Evolutionary conservation across 1,140 invertebrate species (phyloP).

Genomic region (Euura lappo): DNA sequence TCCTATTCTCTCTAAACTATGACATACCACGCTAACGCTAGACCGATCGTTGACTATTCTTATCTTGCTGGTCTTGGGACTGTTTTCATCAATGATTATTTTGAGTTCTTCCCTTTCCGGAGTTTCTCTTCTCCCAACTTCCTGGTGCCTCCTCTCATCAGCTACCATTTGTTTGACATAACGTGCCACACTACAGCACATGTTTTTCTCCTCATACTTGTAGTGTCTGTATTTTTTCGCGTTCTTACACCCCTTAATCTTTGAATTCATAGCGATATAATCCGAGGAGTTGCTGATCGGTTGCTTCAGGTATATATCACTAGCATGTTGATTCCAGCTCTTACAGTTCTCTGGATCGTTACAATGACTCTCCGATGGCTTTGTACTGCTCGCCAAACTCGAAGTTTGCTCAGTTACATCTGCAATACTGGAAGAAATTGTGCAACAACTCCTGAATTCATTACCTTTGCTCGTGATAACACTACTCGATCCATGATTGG

Average conservation of each 20-base stretch:
- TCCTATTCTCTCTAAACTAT: not conserved
- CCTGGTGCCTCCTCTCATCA: not conserved
- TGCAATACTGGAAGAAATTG: not conserved
- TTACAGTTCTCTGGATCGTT: not conserved
- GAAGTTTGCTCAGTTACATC: not conserved
- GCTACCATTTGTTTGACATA: not conserved
- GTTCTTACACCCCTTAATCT: not conserved
- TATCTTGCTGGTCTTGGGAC: not conserved
- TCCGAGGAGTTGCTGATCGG: not conserved
- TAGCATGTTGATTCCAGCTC: not conserved
- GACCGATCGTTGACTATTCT: slow-evolving; percentile 2
- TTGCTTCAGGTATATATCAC: not conserved
- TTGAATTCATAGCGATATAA: not conserved
- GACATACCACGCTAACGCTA: slow-evolving; percentile 3
- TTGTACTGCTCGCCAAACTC: not conserved
- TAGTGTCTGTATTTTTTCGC: slow-evolving; percentile 1
- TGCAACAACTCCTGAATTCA: not conserved
- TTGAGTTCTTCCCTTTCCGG: not conserved
- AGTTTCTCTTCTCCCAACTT: not conserved
- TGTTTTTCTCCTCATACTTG: not conserved
- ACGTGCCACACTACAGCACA: slow-evolving; percentile 4
- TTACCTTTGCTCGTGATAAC: not conserved
- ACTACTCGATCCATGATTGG: not conserved
- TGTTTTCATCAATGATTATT: slow-evolving; percentile 12
- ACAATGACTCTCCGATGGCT: not conserved